Conservation (phyloP, 2,888 invertebrate species). For the Nemurella pictetii region DNA sequence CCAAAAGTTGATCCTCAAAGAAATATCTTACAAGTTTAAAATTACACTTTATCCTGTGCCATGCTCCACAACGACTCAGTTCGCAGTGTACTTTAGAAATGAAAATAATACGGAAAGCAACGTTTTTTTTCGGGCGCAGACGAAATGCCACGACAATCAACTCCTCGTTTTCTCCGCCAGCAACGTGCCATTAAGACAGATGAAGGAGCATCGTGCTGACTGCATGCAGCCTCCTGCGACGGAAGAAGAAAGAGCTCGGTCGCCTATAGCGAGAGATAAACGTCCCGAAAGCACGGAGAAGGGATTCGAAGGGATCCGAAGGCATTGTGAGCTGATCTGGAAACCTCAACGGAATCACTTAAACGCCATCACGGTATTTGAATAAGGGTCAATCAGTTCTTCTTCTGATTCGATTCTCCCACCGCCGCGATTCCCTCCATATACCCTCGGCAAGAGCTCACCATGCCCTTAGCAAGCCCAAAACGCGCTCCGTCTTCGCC, state of each 20-base stretch:
- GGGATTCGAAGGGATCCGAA: neutral
- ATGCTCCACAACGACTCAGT: too few relatives aligned
- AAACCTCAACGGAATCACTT: slow-evolving; percentile 38
- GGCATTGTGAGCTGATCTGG: slow-evolving; percentile 8
- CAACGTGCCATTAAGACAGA: neutral
- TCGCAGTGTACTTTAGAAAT: too few relatives aligned
- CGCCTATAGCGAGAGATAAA: neutral
- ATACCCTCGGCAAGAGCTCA: neutral
- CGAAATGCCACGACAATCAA: neutral
- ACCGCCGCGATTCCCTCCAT: neutral
- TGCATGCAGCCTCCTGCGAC: too few relatives aligned
- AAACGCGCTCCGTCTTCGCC: too few relatives aligned
- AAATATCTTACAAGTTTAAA: too few relatives aligned
- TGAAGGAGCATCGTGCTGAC: too few relatives aligned
- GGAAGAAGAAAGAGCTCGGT: neutral
- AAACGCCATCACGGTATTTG: slow-evolving; percentile 32
- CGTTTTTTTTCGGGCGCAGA: too few relatives aligned
- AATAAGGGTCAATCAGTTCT: slow-evolving; percentile 40
- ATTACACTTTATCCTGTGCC: too few relatives aligned
- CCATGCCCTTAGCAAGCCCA: too few relatives aligned
- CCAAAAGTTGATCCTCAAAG: too few relatives aligned
- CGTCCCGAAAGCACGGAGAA: neutral
- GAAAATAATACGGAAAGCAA: too few relatives aligned
- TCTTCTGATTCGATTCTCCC: neutral
- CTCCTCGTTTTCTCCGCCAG: neutral